phyloP scores from a whole-genome alignment of 2,888 invertebrate species.

The Eupithecia centaureata region DNA sequence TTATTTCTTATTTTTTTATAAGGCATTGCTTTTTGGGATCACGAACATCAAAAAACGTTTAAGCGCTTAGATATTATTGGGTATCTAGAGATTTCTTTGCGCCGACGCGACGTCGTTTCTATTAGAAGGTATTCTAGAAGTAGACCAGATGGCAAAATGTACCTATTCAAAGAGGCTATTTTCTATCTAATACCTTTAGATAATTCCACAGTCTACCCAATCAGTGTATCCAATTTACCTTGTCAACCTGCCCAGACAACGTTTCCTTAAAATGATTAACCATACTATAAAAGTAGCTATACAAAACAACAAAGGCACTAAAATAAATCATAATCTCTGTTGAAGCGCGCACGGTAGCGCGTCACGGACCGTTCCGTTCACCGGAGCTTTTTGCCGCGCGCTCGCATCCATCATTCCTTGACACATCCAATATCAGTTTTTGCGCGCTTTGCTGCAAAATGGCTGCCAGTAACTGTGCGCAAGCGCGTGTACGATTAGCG shows the following conservation, averaged over 20 bases:
- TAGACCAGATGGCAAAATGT: no score
- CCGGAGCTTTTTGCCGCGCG: conserved; percentile 66
- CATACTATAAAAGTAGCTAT: conserved; percentile 8
- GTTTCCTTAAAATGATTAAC: conserved; percentile 18
- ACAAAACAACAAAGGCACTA: conserved; percentile 11
- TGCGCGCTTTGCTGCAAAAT: conserved; percentile 68
- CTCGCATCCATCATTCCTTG: conserved; percentile 81
- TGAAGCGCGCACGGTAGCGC: conserved; percentile 38
- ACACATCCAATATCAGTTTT: conserved; percentile 83
- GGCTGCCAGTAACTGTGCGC: conserved; percentile 65
- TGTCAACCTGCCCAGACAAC: conserved; percentile 8
- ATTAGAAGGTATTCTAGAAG: neutral
- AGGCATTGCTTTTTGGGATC: neutral
- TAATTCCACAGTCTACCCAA: conserved; percentile 6
- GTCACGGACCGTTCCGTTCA: conserved; percentile 63
- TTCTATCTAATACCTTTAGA: neutral
- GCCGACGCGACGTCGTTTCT: no score
- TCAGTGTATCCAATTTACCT: conserved; percentile 14
- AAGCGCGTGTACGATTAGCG: conserved; percentile 74
- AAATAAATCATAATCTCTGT: conserved; percentile 12
- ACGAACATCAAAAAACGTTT: neutral
- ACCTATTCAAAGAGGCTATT: neutral
- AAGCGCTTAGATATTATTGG: neutral
- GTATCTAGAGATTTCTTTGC: neutral
- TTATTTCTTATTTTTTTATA: conserved; percentile 3